Base-by-base conservation (phyloP, 2,797 vertebrate genomes). In the Sphenopsis melanotis region DNA sequence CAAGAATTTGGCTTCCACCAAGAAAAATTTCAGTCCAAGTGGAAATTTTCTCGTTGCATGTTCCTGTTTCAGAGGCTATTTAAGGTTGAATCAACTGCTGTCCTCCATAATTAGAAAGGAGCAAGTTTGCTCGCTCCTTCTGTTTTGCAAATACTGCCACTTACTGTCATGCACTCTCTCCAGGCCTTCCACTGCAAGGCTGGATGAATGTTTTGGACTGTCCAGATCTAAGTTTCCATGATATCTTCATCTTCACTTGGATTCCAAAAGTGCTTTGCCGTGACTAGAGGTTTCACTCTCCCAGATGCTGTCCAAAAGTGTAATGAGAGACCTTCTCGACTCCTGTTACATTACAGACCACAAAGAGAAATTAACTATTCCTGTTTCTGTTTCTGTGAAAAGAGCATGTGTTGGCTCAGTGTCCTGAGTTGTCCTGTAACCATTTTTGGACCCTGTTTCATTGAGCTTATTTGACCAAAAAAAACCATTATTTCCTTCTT, bases 101-200 rank as follows among this genome's bases (percentile, higher is more conserved):
- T 82, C 44, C 81, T 70, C 81, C 81, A 68, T 79, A 93, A 94
- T 85, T 87, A 94, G 75, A 90, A 95, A 87, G 78, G 22, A 83
- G 53, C n/a, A 77, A 78, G 53, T 36, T 69, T 92, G 36, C 83
- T 92, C 87, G 44, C 68, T 78, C 46, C 44, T 89, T 92, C 93
- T 93, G 52, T 95, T 92, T 95, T 85, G 71, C 81, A 83, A 87
- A 96, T 89, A 83, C 87, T 94, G 92, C 87, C 83, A 59, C 93
- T 95, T 93, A 56, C 89, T 91, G 92, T 90, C 81, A 81, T 89
- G 78, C 68, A 89, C n/a, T 77, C 57, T 77, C 60, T 74, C 81
- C 90, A 69, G 17, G 55, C 55, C 55, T 94, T 93, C 74, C 57
- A 71, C 49, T 93, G 65, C 50, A 93, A 91, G 76, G 27, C 87